phyloP scores from a whole-genome alignment of 2,113 vertebrate species.

The Sterrhoptilus dennistouni region DNA sequence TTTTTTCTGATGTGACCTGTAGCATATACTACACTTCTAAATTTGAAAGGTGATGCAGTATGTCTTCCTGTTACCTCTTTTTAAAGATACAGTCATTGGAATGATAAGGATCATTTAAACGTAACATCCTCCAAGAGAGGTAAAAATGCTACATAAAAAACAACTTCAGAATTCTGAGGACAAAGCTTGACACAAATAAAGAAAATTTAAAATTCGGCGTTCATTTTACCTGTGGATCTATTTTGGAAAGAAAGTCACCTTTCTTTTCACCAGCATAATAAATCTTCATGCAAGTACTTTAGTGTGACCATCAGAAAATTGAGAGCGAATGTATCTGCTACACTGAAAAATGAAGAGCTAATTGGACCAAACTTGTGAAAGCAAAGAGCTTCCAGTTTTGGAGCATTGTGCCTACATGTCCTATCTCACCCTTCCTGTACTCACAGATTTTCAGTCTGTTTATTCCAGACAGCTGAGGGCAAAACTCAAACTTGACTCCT shows the following conservation, averaged over 20 bases:
- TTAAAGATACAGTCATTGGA: neutral
- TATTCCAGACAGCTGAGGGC: neutral
- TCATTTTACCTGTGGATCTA: neutral
- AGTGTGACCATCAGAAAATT: neutral
- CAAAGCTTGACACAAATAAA: neutral
- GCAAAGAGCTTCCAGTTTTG: neutral
- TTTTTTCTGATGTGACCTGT: neutral
- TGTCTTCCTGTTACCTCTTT: neutral
- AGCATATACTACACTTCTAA: neutral
- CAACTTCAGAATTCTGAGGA: neutral
- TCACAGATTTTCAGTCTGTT: neutral
- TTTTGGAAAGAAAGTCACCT: neutral
- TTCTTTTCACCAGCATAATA: neutral
- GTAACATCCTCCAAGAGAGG: neutral
- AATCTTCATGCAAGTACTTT: neutral
- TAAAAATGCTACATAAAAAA: neutral
- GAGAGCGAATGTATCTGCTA: neutral
- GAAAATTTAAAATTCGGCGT: neutral
- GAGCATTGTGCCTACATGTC: fast-evolving
- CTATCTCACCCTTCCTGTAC: neutral
- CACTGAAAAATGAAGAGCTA: neutral
- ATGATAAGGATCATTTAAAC: neutral
- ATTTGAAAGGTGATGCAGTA: neutral
- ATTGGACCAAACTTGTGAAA: neutral
- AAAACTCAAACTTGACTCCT: neutral